Conservation (phyloP, 2,113 vertebrate species). For the Corythoichthys intestinalis region DNA sequence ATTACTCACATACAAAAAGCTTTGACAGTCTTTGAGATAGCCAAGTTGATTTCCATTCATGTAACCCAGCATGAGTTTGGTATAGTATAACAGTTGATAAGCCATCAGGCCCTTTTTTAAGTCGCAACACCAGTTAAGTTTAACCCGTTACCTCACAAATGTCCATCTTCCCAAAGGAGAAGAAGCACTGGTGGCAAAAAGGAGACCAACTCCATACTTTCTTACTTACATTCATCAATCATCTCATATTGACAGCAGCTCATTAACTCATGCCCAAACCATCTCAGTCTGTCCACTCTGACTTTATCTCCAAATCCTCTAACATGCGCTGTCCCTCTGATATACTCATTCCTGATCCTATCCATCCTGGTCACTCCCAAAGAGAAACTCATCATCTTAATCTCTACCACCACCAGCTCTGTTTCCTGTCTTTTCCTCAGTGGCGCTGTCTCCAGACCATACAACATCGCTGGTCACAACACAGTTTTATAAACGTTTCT, state of each 20-base stretch:
- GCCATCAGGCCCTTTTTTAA: not conserved
- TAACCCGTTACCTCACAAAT: not conserved
- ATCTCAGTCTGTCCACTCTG: no score
- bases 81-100: not conserved
- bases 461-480: no score
- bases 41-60: not conserved
- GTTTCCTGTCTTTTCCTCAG: no score
- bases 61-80: not conserved
- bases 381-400: no score
- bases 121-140: not conserved
- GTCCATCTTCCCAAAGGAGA: not conserved
- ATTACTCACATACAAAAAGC: not conserved
- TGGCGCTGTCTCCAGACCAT: no score
- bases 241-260: not conserved
- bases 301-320: no score
- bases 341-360: no score
- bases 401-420: no score
- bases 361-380: no score
- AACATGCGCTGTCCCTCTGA: no score
- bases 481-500: no score
- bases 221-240: not conserved
- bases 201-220: not conserved
- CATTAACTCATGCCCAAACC: not conserved
- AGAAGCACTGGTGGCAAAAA: not conserved
- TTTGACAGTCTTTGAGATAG: not conserved